Percentiles rank a stretch among this genome's conserved stretches.
These are phyloP conservation scores for Ectobius pallidus DNA, from an alignment of 2,888 invertebrate species.

Conservation along the genomic window DNA sequence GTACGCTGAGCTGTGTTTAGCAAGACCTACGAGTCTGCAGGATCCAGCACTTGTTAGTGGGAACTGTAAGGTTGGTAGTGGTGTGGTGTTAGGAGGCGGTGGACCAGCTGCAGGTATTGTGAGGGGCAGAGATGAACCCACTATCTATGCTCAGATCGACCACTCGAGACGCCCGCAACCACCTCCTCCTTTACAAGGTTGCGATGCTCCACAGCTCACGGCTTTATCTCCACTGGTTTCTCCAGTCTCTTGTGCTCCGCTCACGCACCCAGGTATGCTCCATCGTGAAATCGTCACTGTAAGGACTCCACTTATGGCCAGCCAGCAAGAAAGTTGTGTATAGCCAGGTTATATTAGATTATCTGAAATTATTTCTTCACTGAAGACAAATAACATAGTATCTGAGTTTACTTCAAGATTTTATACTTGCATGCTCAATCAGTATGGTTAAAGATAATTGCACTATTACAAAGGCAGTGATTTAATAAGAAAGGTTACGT, in stretches of 20 bases:
- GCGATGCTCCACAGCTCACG: slow-evolving; percentile 16
- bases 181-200: slow-evolving; percentile 42
- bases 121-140: slow-evolving; percentile 68
- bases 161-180: slow-evolving; percentile 63
- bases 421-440: not conserved
- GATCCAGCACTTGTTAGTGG: slow-evolving; percentile 52
- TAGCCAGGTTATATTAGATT: slow-evolving; percentile 52
- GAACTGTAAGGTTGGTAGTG: slow-evolving; percentile 41
- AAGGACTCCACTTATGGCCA: slow-evolving; percentile 72
- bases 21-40: slow-evolving; percentile 61
- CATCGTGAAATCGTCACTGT: slow-evolving; percentile 71
- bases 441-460: not conserved
- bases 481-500: not conserved
- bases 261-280: slow-evolving; percentile 49
- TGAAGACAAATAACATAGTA: not conserved
- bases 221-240: slow-evolving; percentile 36
- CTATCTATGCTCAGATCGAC: slow-evolving; percentile 77
- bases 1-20: slow-evolving; percentile 65
- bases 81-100: slow-evolving; percentile 38
- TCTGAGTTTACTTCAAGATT: not conserved
- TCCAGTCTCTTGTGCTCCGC: slow-evolving; percentile 59
- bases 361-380: no score
- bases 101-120: slow-evolving; percentile 49
- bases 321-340: slow-evolving; percentile 73
- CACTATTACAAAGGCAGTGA: no score